phyloP scores from a whole-genome alignment of 2,888 invertebrate species.

The Hymenopus coronatus region DNA sequence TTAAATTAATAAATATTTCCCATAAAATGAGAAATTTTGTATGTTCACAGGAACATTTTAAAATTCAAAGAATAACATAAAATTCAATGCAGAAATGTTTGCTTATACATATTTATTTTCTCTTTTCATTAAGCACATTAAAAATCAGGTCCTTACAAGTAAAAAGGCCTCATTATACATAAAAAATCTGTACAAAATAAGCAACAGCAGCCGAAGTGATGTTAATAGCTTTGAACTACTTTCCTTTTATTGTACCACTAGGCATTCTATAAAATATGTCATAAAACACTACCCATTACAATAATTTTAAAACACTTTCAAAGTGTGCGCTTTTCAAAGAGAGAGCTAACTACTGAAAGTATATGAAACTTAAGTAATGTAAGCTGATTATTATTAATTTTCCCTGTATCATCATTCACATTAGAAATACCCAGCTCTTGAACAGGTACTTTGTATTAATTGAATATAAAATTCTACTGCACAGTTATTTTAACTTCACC shows the following conservation, averaged over 20 bases:
- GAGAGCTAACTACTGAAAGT: neutral
- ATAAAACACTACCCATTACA: neutral
- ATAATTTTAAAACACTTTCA: neutral
- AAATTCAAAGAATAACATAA: too few relatives aligned
- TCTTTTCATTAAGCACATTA: neutral
- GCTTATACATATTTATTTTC: neutral
- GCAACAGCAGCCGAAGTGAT: neutral
- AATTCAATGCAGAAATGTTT: neutral
- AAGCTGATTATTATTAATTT: neutral
- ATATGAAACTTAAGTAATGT: neutral
- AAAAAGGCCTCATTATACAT: neutral
- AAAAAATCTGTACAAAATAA: neutral
- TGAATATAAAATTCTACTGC: neutral
- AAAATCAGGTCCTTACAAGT: neutral
- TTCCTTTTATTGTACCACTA: neutral
- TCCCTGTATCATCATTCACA: neutral
- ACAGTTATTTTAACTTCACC: neutral
- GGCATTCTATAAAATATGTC: neutral
- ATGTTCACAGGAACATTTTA: too few relatives aligned
- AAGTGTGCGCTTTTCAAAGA: neutral
- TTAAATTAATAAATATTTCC: too few relatives aligned
- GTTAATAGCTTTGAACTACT: neutral
- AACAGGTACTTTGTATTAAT: neutral
- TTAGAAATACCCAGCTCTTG: neutral
- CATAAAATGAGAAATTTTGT: too few relatives aligned